Conservation (phyloP, 1,140 invertebrate genomes). For the Trichogramma pretiosum region DNA sequence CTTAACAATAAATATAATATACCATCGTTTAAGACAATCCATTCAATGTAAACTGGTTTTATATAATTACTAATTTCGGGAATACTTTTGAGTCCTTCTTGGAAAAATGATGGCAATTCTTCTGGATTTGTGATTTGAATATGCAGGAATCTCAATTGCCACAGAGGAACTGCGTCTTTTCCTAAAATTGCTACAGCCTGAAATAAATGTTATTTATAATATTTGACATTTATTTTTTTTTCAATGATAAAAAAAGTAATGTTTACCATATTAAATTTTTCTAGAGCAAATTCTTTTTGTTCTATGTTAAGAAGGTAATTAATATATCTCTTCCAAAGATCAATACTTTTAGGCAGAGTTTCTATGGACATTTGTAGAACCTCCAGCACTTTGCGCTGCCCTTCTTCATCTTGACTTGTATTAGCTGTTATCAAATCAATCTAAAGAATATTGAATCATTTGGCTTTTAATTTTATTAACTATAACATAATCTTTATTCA, state of each 20-base stretch:
- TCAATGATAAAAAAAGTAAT: background rate
- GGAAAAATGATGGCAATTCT: conserved; percentile 41
- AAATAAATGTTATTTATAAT: conserved; percentile 23
- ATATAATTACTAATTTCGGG: conserved; percentile 35
- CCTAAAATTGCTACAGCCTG: conserved; percentile 37
- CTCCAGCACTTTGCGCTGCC: conserved; percentile 32
- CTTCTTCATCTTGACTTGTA: conserved; percentile 23
- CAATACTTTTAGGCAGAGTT: conserved; percentile 37
- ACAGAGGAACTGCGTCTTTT: conserved; percentile 40
- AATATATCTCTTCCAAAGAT: conserved; percentile 43
- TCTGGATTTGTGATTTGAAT: conserved; percentile 37
- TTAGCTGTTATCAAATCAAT: conserved; percentile 34
- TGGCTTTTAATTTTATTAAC: conserved; percentile 4
- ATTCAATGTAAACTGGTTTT: conserved; percentile 45
- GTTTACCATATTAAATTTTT: conserved; percentile 33
- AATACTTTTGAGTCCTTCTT: conserved; percentile 36
- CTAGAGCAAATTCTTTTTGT: conserved; percentile 29
- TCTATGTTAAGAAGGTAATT: conserved; percentile 34
- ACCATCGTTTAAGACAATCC: conserved; percentile 42
- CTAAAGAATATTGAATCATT: conserved; percentile 24
- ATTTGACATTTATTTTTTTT: background rate
- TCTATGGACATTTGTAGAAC: conserved; percentile 42
- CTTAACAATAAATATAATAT: conserved; percentile 14
- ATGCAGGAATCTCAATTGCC: conserved; percentile 42
- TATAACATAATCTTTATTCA: background rate